Evolutionary conservation across 1,140 invertebrate species (phyloP), one percentile per base, ranked within the genome.

Genomic region (Heliconius eleuchia): DNA sequence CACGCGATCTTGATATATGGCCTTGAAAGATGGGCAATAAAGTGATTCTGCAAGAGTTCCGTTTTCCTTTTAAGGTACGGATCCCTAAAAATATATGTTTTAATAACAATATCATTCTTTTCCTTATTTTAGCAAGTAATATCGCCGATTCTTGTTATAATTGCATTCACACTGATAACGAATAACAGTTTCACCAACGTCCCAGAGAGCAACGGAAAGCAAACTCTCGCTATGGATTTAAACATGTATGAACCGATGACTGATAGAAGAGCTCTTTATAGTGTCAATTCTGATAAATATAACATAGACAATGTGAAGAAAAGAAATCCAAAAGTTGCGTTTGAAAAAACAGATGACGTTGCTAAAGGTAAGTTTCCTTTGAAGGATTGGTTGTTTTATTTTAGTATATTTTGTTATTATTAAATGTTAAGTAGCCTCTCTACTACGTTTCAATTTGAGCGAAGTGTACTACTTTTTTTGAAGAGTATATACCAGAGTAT

Each of bases 81-180:
- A 52, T 19, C 18, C 50, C 6, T 52, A 19, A 19, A 52, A 19
- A 52, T 19, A 18, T 19, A 46, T 19, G 7, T 52, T 52, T 52
- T 52, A 52, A 19, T 42, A 71, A 57, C 16, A 55, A 19, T 23
- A 9, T 9, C n/a, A 19, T 60, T 30, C 13, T 66, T 66, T 73
- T 79, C 78, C 71, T 72, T 42, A 55, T 42, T 86, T 86, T 13
- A 91, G 89, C 85, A 89, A 88, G 74, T 88, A 6, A 0, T 90
- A 0, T 37, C 87, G n/a, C 89, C 89, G 3, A 74, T 90, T 11
- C 7, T 85, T 0, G n/a, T 85, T 37, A 78, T 89, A 11, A 77
- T 46, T 71, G 0, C 73, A 13, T 39, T 88, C 18, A 87, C 87
- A n/a, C 50, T 1, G 34, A n/a, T 71, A 80, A 86, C 81, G 71